These are phyloP conservation scores for Sebastes taczanowskii DNA, from an alignment of 2,797 vertebrate species.

Conservation along the genomic window DNA sequence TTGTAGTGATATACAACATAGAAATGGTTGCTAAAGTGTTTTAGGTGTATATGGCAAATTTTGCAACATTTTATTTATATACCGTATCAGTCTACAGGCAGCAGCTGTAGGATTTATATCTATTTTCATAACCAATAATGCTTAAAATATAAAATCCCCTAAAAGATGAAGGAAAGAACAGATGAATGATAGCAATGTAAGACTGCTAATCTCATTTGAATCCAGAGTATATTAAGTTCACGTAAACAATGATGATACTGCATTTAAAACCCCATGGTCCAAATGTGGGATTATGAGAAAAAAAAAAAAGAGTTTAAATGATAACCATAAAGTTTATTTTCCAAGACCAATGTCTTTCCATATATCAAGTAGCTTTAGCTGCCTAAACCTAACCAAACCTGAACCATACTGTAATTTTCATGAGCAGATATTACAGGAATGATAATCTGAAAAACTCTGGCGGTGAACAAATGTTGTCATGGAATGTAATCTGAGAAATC, in stretches of 20 bases:
- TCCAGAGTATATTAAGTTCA: neutral
- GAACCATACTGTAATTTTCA: constrained; percentile 9
- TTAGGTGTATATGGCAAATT: neutral
- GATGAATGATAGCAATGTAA: neutral
- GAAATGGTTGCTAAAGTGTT: neutral
- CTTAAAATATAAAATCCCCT: neutral
- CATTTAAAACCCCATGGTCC: neutral
- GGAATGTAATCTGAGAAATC: constrained; percentile 19
- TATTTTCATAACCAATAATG: neutral
- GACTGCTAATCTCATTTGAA: neutral
- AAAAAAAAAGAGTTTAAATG: neutral
- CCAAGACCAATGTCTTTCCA: neutral
- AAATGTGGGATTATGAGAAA: neutral
- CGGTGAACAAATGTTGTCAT: constrained; percentile 35
- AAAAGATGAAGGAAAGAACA: neutral
- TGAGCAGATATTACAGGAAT: constrained; percentile 23
- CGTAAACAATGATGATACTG: neutral
- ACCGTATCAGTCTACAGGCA: neutral
- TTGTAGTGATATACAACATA: neutral
- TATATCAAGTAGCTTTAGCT: neutral
- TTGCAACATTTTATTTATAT: neutral
- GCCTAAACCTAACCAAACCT: constrained; percentile 11
- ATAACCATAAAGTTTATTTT: neutral
- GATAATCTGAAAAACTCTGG: constrained; percentile 28
- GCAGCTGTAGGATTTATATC: neutral